Evolutionary conservation across 2,113 vertebrate species (phyloP).

Genomic region (Polypterus bichir): DNA sequence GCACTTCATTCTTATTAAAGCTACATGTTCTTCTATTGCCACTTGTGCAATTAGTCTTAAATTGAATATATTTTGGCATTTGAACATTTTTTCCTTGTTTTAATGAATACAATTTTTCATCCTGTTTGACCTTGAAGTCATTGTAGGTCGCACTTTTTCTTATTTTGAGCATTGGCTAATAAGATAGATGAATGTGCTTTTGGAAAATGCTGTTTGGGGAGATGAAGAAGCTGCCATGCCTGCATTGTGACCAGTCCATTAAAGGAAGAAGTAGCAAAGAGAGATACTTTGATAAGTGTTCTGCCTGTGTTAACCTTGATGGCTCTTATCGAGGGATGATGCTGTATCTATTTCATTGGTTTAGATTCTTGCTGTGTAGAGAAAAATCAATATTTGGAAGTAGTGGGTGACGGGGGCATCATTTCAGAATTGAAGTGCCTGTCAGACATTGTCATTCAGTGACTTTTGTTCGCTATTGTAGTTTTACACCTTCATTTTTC

Average conservation of each 20-base stretch:
- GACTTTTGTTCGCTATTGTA: constrained; percentile 86
- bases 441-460: constrained; percentile 85
- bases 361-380: constrained; percentile 59
- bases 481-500: constrained; percentile 92
- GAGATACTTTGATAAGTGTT: constrained; percentile 90
- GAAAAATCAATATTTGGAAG: constrained; percentile 86
- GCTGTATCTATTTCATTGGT: constrained; percentile 71
- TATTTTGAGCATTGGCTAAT: constrained; percentile 34
- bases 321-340: constrained; percentile 56
- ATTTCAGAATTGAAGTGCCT: constrained; percentile 88
- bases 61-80: too few relatives aligned
- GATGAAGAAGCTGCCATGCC: constrained; percentile 57
- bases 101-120: constrained; percentile 39
- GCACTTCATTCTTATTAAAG: too few relatives aligned
- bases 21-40: too few relatives aligned
- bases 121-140: constrained; percentile 47
- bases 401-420: constrained; percentile 80
- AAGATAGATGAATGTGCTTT: constrained; percentile 37
- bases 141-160: constrained; percentile 14
- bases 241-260: constrained; percentile 69
- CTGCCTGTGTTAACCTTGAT: constrained; percentile 90
- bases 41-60: too few relatives aligned
- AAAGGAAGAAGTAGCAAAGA: constrained; percentile 59
- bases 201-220: constrained; percentile 31
- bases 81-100: constrained; percentile 1